Conservation (phyloP, 2,888 invertebrate species). For the Barypeithes pellucidus region DNA sequence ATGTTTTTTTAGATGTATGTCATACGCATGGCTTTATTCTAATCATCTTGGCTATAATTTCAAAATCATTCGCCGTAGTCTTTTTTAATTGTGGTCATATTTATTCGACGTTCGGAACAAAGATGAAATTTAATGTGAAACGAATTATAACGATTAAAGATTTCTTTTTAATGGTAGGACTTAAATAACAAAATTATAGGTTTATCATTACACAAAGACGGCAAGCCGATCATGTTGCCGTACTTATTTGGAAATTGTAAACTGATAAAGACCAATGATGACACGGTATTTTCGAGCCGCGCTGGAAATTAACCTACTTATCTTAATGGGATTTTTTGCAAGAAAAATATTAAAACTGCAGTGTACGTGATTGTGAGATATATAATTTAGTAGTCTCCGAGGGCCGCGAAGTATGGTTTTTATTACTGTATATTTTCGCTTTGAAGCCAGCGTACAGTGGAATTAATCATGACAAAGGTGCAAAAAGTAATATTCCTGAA, state of each 20-base stretch:
- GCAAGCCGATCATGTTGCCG: neutral
- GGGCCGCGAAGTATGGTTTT: slow-evolving; percentile 9
- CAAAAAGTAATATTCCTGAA: no score
- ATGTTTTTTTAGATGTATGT: no score
- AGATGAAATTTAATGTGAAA: neutral
- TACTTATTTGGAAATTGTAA: neutral
- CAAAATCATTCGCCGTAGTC: no score
- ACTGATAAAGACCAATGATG: neutral
- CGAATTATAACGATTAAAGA: neutral
- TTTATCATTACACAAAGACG: neutral
- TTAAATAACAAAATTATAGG: neutral
- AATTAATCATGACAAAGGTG: no score
- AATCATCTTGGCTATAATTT: no score
- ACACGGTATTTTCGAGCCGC: neutral
- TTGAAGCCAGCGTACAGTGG: neutral
- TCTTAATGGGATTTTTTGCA: neutral
- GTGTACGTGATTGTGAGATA: neutral
- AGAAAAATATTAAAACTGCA: slow-evolving; percentile 14
- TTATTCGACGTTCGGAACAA: no score
- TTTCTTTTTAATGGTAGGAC: neutral
- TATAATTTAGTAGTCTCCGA: slow-evolving; percentile 3
- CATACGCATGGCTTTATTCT: no score
- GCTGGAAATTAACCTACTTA: slow-evolving; percentile 4
- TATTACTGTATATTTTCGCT: slow-evolving; percentile 18
- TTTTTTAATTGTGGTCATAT: no score